A percentile compares a stretch with the other conserved stretches of the same genome.
These are phyloP conservation scores for Agapornis roseicollis DNA, from an alignment of 2,113 vertebrate species.

Conservation along the genomic window DNA sequence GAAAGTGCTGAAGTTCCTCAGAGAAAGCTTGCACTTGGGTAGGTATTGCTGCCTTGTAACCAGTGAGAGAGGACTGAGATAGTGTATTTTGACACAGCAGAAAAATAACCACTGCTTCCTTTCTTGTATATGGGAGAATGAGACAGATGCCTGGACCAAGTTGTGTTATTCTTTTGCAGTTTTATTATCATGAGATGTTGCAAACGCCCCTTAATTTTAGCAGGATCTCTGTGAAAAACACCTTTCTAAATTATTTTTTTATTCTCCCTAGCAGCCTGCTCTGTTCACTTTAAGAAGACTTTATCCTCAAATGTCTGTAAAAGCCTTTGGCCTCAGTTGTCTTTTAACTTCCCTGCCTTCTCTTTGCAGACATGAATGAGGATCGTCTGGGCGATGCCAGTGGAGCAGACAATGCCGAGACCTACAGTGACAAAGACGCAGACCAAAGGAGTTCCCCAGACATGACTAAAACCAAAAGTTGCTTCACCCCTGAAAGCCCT, in stretches of 20 bases:
- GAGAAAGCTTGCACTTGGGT: neutral
- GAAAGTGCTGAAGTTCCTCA: neutral
- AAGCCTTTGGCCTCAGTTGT: neutral
- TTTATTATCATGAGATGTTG: neutral
- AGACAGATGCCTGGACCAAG: neutral
- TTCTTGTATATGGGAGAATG: neutral
- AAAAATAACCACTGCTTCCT: neutral
- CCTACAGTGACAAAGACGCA: conserved; percentile 90
- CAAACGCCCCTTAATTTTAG: neutral
- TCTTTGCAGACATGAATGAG: conserved; percentile 81
- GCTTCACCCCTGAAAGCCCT: conserved; percentile 86
- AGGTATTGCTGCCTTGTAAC: neutral
- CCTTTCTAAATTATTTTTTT: neutral
- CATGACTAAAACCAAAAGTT: conserved; percentile 81
- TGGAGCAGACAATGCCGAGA: conserved; percentile 80
- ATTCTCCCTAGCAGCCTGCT: rapidly evolving
- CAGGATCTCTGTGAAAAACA: neutral
- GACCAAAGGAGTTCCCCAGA: conserved; percentile 90
- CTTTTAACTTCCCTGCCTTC: conserved; percentile 45
- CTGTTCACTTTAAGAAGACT: neutral
- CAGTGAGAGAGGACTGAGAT: neutral
- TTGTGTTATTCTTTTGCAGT: neutral
- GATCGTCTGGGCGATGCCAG: conserved; percentile 82
- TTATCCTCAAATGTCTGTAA: neutral
- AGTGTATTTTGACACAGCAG: neutral